Evolutionary conservation across 2,888 invertebrate genomes (phyloP), one percentile per base, ranked within the genome.

Genomic region (Punctoribates punctum): DNA sequence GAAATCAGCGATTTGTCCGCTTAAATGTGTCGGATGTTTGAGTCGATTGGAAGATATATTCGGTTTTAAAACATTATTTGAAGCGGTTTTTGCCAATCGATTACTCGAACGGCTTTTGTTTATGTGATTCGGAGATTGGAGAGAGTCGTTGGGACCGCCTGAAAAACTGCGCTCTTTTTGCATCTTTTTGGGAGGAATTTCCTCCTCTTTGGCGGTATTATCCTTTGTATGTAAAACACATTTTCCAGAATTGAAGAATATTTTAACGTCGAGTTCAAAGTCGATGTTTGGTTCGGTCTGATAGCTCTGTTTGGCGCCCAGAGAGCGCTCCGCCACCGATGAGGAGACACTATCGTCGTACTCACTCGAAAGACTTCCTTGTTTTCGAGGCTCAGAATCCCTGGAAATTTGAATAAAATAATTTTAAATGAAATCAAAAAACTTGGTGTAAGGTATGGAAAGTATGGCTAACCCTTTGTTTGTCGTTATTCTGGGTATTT

Each of bases 211-310:
- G 84, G 1, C 60, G 6, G 85, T 78, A 87, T 87, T 79, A 82
- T 93, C 93, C 84, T 93, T 94, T 1, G 96, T 96, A 83, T 97
- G 96, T 51, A 98, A 87, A 46, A 96, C 95, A 84, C 97, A 98
- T 85, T 96, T 95, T 11, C 97, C 97, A 81, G 94, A 94, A 84
- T 96, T 96, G 78, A 98, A 94, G 81, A 95, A 89, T 65, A 97
- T 96, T 85, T 96, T 96, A 8, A 98, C 93, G 83, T 96, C 96
- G 81, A 98, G 85, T 83, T 97, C 96, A 82, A 98, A 91, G 84
- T 97, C 96, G 75, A 97, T 93, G 82, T 93, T 95, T 0, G 96
- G 95, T 82, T 95, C 95, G 75, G 79, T 27, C 15, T 46, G 72
- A 72, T 72, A 72, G 42, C 48, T 23, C 42, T 79, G 78, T 62